phyloP scores from a whole-genome alignment of 2,113 vertebrate species.

The Eclectus roratus region DNA sequence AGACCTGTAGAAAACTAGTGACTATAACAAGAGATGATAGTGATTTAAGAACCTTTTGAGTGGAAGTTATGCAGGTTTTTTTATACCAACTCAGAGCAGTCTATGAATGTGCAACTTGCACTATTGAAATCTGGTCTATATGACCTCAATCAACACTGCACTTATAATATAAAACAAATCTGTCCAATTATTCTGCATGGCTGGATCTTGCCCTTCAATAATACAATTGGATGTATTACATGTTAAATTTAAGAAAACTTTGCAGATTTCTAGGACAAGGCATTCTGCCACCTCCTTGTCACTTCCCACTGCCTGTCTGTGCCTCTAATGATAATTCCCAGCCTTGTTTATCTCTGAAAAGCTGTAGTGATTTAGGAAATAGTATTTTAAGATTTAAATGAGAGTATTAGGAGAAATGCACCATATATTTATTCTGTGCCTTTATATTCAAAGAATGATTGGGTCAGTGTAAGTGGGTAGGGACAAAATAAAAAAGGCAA shows the following conservation, averaged over 20 bases:
- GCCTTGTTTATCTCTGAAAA: slow-evolving; percentile 32
- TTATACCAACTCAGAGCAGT: not conserved
- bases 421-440: not conserved
- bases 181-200: not conserved
- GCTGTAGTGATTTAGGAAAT: not conserved
- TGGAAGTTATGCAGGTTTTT: not conserved
- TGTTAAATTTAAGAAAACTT: slow-evolving; percentile 26
- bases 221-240: slow-evolving; percentile 6
- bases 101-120: not conserved
- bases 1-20: not conserved
- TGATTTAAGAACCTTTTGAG: not conserved
- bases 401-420: not conserved
- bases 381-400: slow-evolving; percentile 2
- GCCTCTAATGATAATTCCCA: slow-evolving; percentile 32
- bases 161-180: not conserved
- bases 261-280: slow-evolving; percentile 34
- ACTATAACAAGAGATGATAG: not conserved
- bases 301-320: slow-evolving; percentile 46
- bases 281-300: slow-evolving; percentile 53
- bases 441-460: not conserved
- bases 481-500: not conserved
- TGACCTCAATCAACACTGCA: not conserved
- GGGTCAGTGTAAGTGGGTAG: not conserved
- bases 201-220: slow-evolving; percentile 27
- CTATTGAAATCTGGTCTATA: not conserved